Conservation (phyloP, 2,888 invertebrate genomes). For the Rapana venosa region DNA sequence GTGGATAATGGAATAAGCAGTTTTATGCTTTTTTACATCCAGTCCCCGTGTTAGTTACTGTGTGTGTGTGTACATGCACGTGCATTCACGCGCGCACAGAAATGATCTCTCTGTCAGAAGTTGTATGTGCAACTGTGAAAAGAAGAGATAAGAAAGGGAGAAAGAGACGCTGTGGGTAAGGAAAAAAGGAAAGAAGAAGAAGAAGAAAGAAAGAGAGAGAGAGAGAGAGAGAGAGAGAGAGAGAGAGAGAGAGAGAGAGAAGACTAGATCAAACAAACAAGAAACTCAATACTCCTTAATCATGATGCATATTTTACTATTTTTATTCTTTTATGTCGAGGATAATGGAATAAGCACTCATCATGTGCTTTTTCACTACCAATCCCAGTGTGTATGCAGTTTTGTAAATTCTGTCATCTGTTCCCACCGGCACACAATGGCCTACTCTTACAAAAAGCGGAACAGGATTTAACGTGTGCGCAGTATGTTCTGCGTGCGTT, state of each 20-base stretch:
- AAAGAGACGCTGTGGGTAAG: not conserved
- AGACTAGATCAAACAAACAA: not conserved
- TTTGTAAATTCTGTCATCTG: not conserved
- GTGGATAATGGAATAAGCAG: too few species aligned
- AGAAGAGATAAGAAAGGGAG: not conserved
- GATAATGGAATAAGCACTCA: not conserved
- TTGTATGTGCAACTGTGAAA: not conserved
- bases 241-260: not conserved
- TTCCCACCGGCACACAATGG: not conserved
- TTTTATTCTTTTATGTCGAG: too few species aligned
- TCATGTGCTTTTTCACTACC: not conserved
- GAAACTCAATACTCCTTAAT: too few species aligned
- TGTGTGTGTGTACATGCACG: not conserved
- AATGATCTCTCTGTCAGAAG: not conserved
- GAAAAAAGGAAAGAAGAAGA: not conserved
- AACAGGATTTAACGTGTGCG: too few species aligned
- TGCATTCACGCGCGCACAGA: too few species aligned
- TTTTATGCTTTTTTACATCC: too few species aligned
- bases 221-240: not conserved
- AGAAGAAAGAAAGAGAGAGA: not conserved
- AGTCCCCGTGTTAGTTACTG: too few species aligned
- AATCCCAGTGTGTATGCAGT: not conserved
- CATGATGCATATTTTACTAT: too few species aligned
- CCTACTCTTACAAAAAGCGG: too few species aligned
- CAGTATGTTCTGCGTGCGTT: too few species aligned